Evolutionary conservation across 2,113 vertebrate genomes (phyloP), one percentile per base, ranked within the genome.

Genomic region (Vimba vimba): DNA sequence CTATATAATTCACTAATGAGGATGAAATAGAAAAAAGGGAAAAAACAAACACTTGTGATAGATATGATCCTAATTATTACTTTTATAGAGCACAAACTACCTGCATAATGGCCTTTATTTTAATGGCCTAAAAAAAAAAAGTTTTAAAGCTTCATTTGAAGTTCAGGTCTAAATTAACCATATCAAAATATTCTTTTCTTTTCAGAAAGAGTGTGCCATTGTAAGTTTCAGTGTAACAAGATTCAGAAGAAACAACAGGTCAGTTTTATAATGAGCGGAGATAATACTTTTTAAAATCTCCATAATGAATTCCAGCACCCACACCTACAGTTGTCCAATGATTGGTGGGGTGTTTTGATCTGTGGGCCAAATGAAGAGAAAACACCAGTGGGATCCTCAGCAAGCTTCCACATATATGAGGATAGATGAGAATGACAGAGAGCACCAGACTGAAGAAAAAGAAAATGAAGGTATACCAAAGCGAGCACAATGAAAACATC

Each of bases 281-380:
- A 84, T 13, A 86, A 64, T 76, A 23, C 69, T 87, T 85, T 43
- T 82, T 43, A 86, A 79, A 90, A 83, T 92, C 59, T 88, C 81
- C 25, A 0, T 17, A 79, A 87, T 81, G 47, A 87, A 83, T 83
- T 87, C 59, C 75, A 74, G 43, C 2, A 15, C 77, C 86, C 81
- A 76, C 57, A 87, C 84, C 77, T 86, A 86, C 88, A 91, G 88
- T 86, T 86, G 86, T 85, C 68, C 21, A 64, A 47, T 91, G 90
- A 91, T 90, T 90, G 80, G 77, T 60, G 83, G 79, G 50, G 39
- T 68, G 57, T 85, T 92, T 89, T 68, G 80, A 85, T 86, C 85
- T 86, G 60, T 71, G 9, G 76, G 25, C 39, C 2, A 64, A 15
- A 33, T 60, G 30, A 52, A 45, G 19, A 47, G 52, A 13, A 23